These are phyloP conservation scores for Lissocephala sabroskyi DNA, from an alignment of 2,888 invertebrate genomes.

Conservation along the genomic window DNA sequence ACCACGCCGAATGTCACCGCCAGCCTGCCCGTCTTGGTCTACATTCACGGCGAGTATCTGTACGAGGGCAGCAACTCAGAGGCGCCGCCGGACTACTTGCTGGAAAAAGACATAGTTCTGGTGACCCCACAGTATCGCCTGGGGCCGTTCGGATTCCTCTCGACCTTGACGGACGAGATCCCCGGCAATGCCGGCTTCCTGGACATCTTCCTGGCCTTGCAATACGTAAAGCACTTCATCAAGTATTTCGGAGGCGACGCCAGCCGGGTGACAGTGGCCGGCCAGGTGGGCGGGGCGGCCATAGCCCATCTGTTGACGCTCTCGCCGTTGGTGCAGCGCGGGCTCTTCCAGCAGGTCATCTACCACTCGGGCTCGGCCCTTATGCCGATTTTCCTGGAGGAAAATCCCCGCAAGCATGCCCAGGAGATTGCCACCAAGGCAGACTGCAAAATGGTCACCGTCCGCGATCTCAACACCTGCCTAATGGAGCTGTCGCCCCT, in stretches of 20 bases:
- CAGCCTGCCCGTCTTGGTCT: slow-evolving; percentile 70
- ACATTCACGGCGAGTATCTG: slow-evolving; percentile 72
- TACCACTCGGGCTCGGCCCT: slow-evolving; percentile 74
- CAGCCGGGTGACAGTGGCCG: slow-evolving; percentile 73
- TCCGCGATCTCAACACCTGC: slow-evolving; percentile 61
- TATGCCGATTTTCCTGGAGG: slow-evolving; percentile 74
- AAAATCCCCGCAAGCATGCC: slow-evolving; percentile 70
- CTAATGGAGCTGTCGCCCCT: slow-evolving; percentile 59
- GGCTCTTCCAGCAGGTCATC: slow-evolving; percentile 74
- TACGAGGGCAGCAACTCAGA: slow-evolving; percentile 69
- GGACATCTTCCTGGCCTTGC: slow-evolving; percentile 73
- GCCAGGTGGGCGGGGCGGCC: slow-evolving; percentile 75
- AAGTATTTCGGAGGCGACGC: slow-evolving; percentile 74
- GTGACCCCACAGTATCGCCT: slow-evolving; percentile 74
- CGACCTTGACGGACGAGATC: slow-evolving; percentile 73
- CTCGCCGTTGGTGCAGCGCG: slow-evolving; percentile 71
- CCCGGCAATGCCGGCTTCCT: slow-evolving; percentile 75
- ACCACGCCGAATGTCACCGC: slow-evolving; percentile 63
- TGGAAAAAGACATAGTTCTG: slow-evolving; percentile 73
- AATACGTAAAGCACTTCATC: slow-evolving; percentile 73
- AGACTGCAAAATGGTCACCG: slow-evolving; percentile 60
- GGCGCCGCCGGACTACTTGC: slow-evolving; percentile 71
- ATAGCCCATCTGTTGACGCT: slow-evolving; percentile 73
- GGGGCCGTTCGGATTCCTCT: slow-evolving; percentile 74
- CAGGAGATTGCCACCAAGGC: slow-evolving; percentile 68